Base-by-base conservation (phyloP, 2,888 invertebrate species). In the Ichneumon xanthorius region DNA sequence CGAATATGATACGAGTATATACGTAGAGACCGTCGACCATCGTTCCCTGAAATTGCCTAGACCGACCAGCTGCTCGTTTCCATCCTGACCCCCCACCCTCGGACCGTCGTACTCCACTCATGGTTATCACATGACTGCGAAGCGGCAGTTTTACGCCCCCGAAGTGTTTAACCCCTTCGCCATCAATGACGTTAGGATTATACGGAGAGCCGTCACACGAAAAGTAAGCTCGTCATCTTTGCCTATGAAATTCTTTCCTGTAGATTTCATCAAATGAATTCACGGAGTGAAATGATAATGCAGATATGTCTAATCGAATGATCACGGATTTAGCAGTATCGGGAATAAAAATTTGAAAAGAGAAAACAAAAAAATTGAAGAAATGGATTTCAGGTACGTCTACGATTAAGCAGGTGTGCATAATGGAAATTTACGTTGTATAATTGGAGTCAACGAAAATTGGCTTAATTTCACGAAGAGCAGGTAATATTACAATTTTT, bases 41-140 rank as follows among this genome's bases (percentile, higher is more conserved):
- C 80, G 72, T 83, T 73, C 77, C 77, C 80, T 80, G 77, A 83
- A 86, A 86, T 83, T 83, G 85, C 82, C 82, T 76, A 68, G 68
- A 63, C 77, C 61, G 58, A 83, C 80, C 80, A 80, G 83, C 73
- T 83, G 86, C 86, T 83, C 86, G 86, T 83, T 86, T 80, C 53
- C 73, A 77, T 86, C 53, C 80, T 70, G 4, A 16, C 4, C 16
- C 45, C 45, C 16, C 45, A 14, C 73, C 65, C 48, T 5, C 55
- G n/a, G 76, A 85, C 76, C 79, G 75, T 81, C 85, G 68, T 82
- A 61, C 65, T 82, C 53, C 80, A 77, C 73, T 86, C 80, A 80
- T 75, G 83, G 85, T 80, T 83, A 86, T 86, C 53, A 83, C 80
- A 83, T 82, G 80, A 78, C 82, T 75, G 80, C 19, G 61, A 80